Evolutionary conservation across 2,113 vertebrate genomes (phyloP).

Genomic region (Microcebus jonahi): DNA sequence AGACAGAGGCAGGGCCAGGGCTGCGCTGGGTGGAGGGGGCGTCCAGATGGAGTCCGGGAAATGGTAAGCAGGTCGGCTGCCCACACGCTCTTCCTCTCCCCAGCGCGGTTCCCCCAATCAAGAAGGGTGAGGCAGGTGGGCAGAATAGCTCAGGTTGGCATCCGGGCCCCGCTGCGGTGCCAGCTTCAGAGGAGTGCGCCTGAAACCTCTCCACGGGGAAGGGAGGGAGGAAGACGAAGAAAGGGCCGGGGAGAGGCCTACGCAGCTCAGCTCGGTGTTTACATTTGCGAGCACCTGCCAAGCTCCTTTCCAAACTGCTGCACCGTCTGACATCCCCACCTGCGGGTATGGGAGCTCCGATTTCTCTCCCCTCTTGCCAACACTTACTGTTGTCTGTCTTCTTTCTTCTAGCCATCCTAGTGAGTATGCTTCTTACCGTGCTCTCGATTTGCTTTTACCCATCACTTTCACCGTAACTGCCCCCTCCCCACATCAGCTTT

Average conservation of each 20-base stretch:
- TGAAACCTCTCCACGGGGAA: not conserved
- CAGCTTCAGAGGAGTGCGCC: not conserved
- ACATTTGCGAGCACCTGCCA: not conserved
- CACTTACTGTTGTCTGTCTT: not conserved
- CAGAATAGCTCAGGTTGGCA: slow-evolving; percentile 63
- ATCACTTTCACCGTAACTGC: fast-evolving
- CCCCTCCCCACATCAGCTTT: not conserved
- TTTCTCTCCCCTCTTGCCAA: not conserved
- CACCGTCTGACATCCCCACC: not conserved
- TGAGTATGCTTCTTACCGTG: not conserved
- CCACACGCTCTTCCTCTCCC: slow-evolving; percentile 68
- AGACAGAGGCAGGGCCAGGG: slow-evolving; percentile 45
- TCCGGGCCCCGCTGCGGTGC: not conserved
- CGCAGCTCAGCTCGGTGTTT: fast-evolving
- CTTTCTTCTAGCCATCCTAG: not conserved
- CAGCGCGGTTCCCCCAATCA: slow-evolving; percentile 70
- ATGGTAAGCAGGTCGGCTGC: slow-evolving; percentile 66
- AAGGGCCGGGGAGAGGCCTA: not conserved
- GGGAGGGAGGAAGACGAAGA: not conserved
- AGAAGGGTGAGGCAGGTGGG: slow-evolving; percentile 7
- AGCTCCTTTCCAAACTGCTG: not conserved
- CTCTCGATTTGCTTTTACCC: not conserved
- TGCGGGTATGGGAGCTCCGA: fast-evolving
- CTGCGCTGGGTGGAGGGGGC: slow-evolving; percentile 50
- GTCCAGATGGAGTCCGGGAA: slow-evolving; percentile 75